phyloP scores from a whole-genome alignment of 2,113 vertebrate species.

The Pluvianellus socialis region DNA sequence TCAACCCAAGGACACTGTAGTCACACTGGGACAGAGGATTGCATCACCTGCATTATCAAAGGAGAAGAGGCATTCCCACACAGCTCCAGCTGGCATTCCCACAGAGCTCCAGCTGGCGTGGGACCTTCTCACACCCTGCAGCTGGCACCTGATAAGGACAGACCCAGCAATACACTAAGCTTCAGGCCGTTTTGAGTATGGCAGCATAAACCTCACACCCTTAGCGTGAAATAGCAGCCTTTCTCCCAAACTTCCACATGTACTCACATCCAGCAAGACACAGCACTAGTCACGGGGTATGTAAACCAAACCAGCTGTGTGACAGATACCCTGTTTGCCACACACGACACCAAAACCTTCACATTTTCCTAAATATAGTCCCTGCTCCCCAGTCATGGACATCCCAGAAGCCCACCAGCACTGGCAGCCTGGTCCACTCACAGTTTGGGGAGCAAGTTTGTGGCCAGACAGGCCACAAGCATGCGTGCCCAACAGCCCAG shows the following conservation, averaged over 20 bases:
- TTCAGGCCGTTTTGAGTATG: neutral
- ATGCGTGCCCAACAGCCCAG: neutral
- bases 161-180: neutral
- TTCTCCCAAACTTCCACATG: neutral
- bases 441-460: neutral
- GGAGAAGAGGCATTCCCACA: neutral
- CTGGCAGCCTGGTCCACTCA: neutral
- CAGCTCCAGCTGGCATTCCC: neutral
- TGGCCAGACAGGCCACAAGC: neutral
- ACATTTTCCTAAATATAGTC: neutral
- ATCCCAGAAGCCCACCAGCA: neutral
- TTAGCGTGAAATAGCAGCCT: neutral
- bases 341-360: fast-evolving
- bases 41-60: neutral
- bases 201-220: neutral
- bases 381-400: neutral
- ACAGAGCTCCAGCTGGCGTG: neutral
- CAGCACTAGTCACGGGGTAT: neutral
- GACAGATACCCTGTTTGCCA: neutral
- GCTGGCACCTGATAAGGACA: neutral
- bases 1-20: neutral
- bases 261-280: neutral
- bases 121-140: neutral
- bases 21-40: neutral
- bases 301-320: neutral